Evolutionary conservation across 1,140 invertebrate species (phyloP).

Genomic region (Bombyx mandarina): DNA sequence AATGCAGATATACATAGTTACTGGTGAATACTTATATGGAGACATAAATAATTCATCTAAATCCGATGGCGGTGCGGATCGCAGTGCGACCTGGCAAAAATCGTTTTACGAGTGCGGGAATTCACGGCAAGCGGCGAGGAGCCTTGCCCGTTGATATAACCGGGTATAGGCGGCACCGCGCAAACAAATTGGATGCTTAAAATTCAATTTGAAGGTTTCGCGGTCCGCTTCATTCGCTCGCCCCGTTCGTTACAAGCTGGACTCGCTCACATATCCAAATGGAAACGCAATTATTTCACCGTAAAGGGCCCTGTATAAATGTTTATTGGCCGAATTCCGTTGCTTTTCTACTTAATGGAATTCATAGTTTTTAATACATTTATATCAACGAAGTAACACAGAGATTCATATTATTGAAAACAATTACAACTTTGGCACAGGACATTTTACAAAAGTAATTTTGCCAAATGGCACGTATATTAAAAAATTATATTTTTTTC

Average conservation of each 20-base stretch:
- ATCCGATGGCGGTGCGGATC: conserved; percentile 23
- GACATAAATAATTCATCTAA: conserved; percentile 52
- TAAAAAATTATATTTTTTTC: too few relatives aligned
- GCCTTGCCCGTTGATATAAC: conserved; percentile 32
- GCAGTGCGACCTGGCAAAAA: conserved; percentile 41
- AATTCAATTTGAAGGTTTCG: conserved; percentile 69
- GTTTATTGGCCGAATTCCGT: too few relatives aligned
- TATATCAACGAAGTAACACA: too few relatives aligned
- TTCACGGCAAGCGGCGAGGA: conserved; percentile 18
- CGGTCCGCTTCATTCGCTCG: conserved; percentile 58
- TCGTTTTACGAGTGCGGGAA: conserved; percentile 52
- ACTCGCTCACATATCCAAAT: conserved; percentile 48
- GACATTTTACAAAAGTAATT: too few relatives aligned
- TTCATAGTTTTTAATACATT: too few relatives aligned
- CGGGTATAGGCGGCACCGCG: conserved; percentile 35
- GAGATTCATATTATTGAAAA: too few relatives aligned
- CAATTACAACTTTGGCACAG: too few relatives aligned
- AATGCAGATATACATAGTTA: too few relatives aligned
- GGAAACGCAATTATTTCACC: conserved; percentile 55
- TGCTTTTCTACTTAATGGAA: too few relatives aligned
- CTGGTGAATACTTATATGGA: conserved; percentile 5
- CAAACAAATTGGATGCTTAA: conserved; percentile 70
- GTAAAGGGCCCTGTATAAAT: conserved; percentile 14
- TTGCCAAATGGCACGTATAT: too few relatives aligned
- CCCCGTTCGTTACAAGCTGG: conserved; percentile 49